Base-by-base conservation (phyloP, 2,888 invertebrate genomes). In the Pyrrhosoma nymphula region DNA sequence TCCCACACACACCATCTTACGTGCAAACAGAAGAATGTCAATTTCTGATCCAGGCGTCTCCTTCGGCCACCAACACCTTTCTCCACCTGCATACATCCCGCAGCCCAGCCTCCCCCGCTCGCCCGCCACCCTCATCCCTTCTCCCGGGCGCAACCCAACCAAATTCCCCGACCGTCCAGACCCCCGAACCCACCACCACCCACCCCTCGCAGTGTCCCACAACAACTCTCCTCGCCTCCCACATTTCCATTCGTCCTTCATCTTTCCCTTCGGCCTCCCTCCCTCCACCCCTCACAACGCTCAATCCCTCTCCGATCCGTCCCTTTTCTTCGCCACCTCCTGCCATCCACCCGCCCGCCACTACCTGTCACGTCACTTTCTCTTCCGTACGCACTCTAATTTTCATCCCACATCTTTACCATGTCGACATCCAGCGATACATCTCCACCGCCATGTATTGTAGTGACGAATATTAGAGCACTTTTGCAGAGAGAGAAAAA, bases 11-110 rank as follows among this genome's bases (percentile, higher is more conserved):
- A 10, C 26, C 60, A 16, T 63, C 63, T 18, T 69, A 69, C 93
- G 18, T 35, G 35, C 82, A 35, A 82, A 82, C 14, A 30, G 82
- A 82, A 82, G 75, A 93, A 93, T 93, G 93, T 93, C 93, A 93
- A 93, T 93, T 93, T 93, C 47, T 93, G 93, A 93, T 93, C 75
- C 60, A 56, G 90, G 60, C 69, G n/a, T 69, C 47, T 47, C 47
- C 69, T 69, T 69, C 82, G 82, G 35, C 82, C 35, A 82, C 82
- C 82, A 82, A 82, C 82, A 82, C 82, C 82, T 82, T 82, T 82
- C 82, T 35, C 35, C 82, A 82, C 82, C 82, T 82, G 82, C 82
- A 82, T 82, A 23, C 82, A 82, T 35, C 82, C 82, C 82, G 35
- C 82, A 82, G 14, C 82, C 35, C 82, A 35, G 16, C 82, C 35